phyloP scores from a whole-genome alignment of 2,888 invertebrate species.

The Philereme transversata region DNA sequence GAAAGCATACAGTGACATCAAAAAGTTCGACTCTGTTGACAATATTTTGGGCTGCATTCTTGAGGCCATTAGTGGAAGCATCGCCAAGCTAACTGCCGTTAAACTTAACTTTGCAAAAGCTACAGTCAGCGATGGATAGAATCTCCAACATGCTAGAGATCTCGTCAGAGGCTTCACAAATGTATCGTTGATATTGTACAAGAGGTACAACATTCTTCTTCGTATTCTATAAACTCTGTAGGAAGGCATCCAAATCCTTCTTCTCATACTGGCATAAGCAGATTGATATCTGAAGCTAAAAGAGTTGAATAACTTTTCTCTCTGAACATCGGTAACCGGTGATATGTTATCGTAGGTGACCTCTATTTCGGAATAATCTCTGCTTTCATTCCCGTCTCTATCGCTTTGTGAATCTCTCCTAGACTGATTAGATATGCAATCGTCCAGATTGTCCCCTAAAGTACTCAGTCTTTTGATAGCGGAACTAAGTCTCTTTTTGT shows the following conservation, averaged over 20 bases:
- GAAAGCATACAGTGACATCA: conserved; percentile 73
- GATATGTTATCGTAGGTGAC: conserved; percentile 72
- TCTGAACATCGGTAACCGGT: conserved; percentile 72
- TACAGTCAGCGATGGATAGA: conserved; percentile 74
- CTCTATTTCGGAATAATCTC: conserved; percentile 68
- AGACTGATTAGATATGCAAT: conserved; percentile 72
- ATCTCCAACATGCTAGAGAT: conserved; percentile 73
- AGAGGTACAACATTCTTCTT: conserved; percentile 61
- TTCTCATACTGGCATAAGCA: conserved; percentile 64
- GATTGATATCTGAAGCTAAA: conserved; percentile 75
- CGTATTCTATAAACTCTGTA: conserved; percentile 70
- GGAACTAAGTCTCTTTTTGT: conserved; percentile 67
- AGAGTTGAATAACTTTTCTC: conserved; percentile 74
- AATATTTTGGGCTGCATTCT: conserved; percentile 67
- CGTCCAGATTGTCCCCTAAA: conserved; percentile 78
- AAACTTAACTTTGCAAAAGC: conserved; percentile 66
- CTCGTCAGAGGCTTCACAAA: conserved; percentile 74
- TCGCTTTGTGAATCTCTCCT: conserved; percentile 66
- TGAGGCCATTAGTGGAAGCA: conserved; percentile 68
- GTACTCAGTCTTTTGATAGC: conserved; percentile 80
- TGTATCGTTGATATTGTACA: conserved; percentile 72
- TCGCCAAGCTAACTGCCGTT: conserved; percentile 62
- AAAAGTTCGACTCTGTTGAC: conserved; percentile 67
- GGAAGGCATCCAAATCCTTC: conserved; percentile 72
- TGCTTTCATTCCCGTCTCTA: conserved; percentile 52